These are phyloP conservation scores for Prosopocoilus inquinatus DNA, from an alignment of 2,888 invertebrate species.

Conservation along the genomic window DNA sequence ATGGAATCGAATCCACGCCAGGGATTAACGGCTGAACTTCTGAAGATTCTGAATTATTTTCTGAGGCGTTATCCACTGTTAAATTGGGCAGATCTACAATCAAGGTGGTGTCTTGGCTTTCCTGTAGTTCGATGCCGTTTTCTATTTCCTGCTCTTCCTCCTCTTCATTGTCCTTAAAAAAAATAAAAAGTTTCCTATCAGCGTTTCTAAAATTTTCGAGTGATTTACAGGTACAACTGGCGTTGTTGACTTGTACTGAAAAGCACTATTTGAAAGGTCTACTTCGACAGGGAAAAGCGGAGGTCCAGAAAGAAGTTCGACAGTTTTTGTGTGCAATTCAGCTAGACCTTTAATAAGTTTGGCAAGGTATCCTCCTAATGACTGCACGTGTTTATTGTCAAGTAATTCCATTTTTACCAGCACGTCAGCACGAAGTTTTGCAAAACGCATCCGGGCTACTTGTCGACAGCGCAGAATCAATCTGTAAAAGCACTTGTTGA, in stretches of 20 bases:
- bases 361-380: constrained; percentile 82
- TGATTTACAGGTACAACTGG: constrained; percentile 44
- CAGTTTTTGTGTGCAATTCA: constrained; percentile 59
- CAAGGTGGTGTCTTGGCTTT: constrained; percentile 20
- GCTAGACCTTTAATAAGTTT: constrained; percentile 83
- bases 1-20: constrained; percentile 27
- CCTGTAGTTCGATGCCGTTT: constrained; percentile 46
- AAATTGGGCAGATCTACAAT: constrained; percentile 19
- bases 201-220: not conserved
- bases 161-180: constrained; percentile 53
- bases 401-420: constrained; percentile 94
- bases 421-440: constrained; percentile 83
- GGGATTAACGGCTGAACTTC: constrained; percentile 29
- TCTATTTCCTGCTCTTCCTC: constrained; percentile 56
- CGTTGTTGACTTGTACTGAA: constrained; percentile 78
- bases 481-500: constrained; percentile 50
- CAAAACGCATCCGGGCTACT: constrained; percentile 85
- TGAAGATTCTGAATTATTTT: constrained; percentile 6
- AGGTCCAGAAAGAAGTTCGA: constrained; percentile 73
- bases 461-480: constrained; percentile 93
- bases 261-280: constrained; percentile 87
- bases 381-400: constrained; percentile 98
- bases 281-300: constrained; percentile 93
- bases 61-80: constrained; percentile 8
- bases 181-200: not conserved